Evolutionary conservation across 1,140 invertebrate species (phyloP), one percentile per base, ranked within the genome.

Genomic region (Apis dorsata): DNA sequence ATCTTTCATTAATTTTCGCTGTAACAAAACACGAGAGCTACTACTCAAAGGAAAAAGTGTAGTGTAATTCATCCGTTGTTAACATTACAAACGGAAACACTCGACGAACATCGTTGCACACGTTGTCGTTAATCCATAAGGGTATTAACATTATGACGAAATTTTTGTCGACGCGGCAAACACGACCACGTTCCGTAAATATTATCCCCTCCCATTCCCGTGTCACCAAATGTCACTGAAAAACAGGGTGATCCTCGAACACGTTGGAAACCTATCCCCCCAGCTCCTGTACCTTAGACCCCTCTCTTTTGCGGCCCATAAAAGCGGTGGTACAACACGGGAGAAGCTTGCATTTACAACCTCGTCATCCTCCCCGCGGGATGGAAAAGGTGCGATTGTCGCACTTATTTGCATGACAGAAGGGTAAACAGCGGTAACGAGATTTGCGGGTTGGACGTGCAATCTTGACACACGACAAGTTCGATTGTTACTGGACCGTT

Each of bases 391-490:
- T 83, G 85, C 85, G 87, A 86, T 90, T 86, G 85, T 90, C 86
- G 77, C 81, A 86, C 73, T 85, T 80, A 93, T 92, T 93, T 92
- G 91, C 91, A 93, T 93, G 84, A 92, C 91, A 92, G 83, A 88
- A 85, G 85, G 80, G 87, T 89, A 92, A 92, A 92, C 91, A 90
- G 86, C 80, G 88, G 79, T 87, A 90, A 91, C 88, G 80, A 90
- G 89, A 91, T 90, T 91, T 90, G 83, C 73, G 82, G 88, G 84
- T 71, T 84, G 88, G 15, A 53, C 79, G 85, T 84, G 88, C 85
- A 86, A 72, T 80, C 77, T 81, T 69, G 82, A 87, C 81, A 79
- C 74, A 79, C 79, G 85, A 87, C 85, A 86, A 86, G 81, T 83
- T 83, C 84, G 84, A 70, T 84, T 73, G 83, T 79, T 86, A 79